Percentiles rank a stretch among this genome's conserved stretches.
Conservation (phyloP, 2,113 vertebrate genomes). For the Burhinus bistriatus region DNA sequence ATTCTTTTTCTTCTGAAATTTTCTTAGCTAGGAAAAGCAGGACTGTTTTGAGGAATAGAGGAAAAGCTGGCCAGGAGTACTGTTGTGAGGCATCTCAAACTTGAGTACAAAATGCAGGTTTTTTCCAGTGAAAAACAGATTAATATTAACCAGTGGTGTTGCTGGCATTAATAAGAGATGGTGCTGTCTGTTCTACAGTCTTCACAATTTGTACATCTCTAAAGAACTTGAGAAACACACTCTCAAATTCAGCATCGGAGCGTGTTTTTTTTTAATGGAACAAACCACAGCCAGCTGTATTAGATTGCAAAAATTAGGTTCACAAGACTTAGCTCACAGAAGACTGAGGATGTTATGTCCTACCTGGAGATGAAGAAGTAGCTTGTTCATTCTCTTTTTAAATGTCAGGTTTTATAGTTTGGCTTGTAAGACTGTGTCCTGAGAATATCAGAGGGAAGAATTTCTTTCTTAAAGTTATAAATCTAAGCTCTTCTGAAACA, state of each 20-base stretch:
- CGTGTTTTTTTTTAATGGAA: background rate
- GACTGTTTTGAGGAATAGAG: background rate
- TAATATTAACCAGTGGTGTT: background rate
- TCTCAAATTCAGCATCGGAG: background rate
- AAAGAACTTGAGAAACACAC: background rate
- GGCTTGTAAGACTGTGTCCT: background rate
- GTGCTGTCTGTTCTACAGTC: background rate
- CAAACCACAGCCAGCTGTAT: background rate
- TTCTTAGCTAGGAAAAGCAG: background rate
- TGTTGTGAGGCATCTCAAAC: background rate
- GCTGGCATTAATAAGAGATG: background rate
- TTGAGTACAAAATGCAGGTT: background rate
- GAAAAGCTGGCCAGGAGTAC: background rate
- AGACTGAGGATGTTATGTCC: background rate
- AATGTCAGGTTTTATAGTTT: background rate
- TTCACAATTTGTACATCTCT: background rate
- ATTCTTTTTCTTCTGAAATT: background rate
- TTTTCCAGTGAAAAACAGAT: background rate
- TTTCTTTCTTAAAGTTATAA: background rate
- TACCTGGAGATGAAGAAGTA: background rate
- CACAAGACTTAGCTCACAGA: background rate
- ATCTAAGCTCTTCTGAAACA: background rate
- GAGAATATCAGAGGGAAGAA: background rate
- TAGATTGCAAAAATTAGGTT: background rate
- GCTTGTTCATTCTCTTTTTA: background rate